Evolutionary conservation across 2,888 invertebrate species (phyloP).

Genomic region (Beris chalybata): DNA sequence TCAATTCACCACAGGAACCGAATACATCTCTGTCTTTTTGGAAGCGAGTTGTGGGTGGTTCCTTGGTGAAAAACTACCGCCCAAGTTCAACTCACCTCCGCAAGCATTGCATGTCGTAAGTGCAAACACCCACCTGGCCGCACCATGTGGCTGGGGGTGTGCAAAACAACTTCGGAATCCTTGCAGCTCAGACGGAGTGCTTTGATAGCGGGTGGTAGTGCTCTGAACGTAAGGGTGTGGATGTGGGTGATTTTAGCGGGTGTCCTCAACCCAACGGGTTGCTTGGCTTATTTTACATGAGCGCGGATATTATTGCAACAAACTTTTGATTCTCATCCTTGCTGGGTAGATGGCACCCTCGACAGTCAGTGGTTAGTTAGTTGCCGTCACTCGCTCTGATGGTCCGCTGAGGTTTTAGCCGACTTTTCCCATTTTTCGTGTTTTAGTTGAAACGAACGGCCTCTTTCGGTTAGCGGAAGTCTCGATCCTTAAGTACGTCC

Average conservation of each 20-base stretch:
- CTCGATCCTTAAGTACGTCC: no score
- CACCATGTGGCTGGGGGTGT: not conserved
- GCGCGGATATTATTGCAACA: constrained; percentile 26
- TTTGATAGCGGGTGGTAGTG: not conserved
- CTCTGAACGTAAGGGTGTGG: not conserved
- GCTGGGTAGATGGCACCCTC: constrained; percentile 35
- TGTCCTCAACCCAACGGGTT: constrained; percentile 9
- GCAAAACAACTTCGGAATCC: not conserved
- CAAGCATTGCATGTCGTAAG: not conserved
- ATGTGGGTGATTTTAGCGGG: not conserved
- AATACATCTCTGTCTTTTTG: no score
- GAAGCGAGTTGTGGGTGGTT: no score
- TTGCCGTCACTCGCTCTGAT: constrained; percentile 33
- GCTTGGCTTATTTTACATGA: constrained; percentile 27
- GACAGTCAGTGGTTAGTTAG: constrained; percentile 34
- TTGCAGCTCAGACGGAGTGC: not conserved
- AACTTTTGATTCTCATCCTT: constrained; percentile 27
- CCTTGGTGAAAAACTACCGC: not conserved
- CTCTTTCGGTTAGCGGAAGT: no score
- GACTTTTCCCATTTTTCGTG: no score
- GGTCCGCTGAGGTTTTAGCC: constrained; percentile 25
- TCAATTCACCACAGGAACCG: no score
- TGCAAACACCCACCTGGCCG: constrained; percentile 1
- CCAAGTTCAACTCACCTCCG: not conserved
- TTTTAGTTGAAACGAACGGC: no score